Evolutionary conservation across 2,888 invertebrate genomes (phyloP).

Genomic region (Auanema freiburgensis): DNA sequence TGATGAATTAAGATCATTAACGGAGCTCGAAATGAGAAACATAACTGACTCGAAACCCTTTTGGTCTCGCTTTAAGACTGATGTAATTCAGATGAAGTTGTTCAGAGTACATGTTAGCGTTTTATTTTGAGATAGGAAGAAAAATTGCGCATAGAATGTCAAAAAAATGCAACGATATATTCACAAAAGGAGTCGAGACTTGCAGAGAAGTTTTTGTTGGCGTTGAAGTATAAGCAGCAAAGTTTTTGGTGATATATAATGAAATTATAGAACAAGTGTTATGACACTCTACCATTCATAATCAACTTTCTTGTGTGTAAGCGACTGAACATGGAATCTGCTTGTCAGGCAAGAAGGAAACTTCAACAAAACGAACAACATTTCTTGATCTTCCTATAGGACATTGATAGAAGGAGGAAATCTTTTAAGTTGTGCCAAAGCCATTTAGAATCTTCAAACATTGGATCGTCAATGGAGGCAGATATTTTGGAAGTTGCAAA

Average conservation of each 20-base stretch:
- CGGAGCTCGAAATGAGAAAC: conserved; percentile 20
- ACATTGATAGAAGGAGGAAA: conserved; percentile 26
- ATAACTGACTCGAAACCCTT: conserved; percentile 6
- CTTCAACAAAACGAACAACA: background rate
- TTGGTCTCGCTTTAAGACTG: conserved; percentile 21
- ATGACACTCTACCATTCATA: conserved; percentile 25
- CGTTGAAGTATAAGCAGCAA: conserved; percentile 10
- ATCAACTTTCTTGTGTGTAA: conserved; percentile 31
- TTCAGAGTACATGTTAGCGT: background rate
- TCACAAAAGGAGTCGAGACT: conserved; percentile 44
- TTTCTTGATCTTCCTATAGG: conserved; percentile 6
- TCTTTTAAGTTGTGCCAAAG: conserved; percentile 25
- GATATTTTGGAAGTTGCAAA: conserved; percentile 37
- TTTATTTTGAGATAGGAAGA: conserved; percentile 27
- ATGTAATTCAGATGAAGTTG: background rate
- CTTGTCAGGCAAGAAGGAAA: conserved; percentile 37
- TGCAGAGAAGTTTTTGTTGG: conserved; percentile 33
- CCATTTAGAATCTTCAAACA: conserved; percentile 20
- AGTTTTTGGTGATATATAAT: background rate
- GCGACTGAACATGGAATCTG: conserved; percentile 34
- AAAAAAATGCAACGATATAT: conserved; percentile 52
- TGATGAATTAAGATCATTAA: background rate
- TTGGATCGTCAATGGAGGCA: conserved; percentile 30
- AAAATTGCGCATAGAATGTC: conserved; percentile 40
- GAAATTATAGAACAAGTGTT: conserved; percentile 29